Base-by-base conservation (phyloP, 37 sponge, comb jelly and placozoan species). In the Ianthella basta region DNA sequence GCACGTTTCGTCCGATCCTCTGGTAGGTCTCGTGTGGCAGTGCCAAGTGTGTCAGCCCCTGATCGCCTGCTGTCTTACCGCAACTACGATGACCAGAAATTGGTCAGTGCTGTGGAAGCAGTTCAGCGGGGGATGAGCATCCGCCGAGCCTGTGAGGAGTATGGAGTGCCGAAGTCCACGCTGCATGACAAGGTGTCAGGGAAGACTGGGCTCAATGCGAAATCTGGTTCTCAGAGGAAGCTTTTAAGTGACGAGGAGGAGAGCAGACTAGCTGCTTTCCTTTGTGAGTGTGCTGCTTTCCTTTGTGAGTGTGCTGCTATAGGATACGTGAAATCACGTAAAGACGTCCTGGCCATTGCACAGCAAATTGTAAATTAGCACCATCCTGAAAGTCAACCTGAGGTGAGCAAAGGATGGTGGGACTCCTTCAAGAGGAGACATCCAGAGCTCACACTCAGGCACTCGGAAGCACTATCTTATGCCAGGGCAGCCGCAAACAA, bases 111-210 rank as follows among this genome's bases (percentile, higher is more conserved):
- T 19, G 16, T 72, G 8, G 19, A 32, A 19, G 41, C 73, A 34
- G 73, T 72, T 72, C 12, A 15, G 30, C 32, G 14, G 36, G 39
- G 30, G n/a, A n/a, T n/a, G n/a, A n/a, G n/a, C n/a, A n/a, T 75
- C 2, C 32, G 53, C 15, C n/a, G 78, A 57, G 82, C 63, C 1
- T 60, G 60, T 10, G 82, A 81, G 33, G 37, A 57, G 82, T 59
- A 81, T 38, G 82, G 82, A 81, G 38, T 81, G 1, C 63, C 82
- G 60, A 81, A 25, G 60, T 29, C 61, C 60, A 81, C 82, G 1
- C 38, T 81, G 33, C 25, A 35, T 0, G 82, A 81, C 61, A 25
- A 81, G 25, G 30, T 29, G 0, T 0, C 21, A 4, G 82, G 82
- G 36, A 81, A 24, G 63, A 5, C 30, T 38, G 34, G 0, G 4